Percentiles rank a stretch among this genome's conserved stretches.
These are phyloP conservation scores for Jacana jacana DNA, from an alignment of 2,113 vertebrate species.

Conservation along the genomic window DNA sequence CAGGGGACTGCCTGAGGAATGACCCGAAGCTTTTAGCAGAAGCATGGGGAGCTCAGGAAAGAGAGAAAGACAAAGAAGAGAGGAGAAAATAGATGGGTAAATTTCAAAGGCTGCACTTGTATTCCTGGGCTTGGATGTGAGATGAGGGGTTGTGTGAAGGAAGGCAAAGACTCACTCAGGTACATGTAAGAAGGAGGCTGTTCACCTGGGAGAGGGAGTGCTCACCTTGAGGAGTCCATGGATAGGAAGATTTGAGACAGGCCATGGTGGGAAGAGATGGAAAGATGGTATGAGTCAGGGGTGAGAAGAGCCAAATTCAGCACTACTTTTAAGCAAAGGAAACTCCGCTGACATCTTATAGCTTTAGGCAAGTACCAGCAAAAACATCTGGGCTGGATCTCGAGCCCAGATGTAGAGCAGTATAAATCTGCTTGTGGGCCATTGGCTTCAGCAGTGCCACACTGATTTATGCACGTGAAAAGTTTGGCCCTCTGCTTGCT, in stretches of 20 bases:
- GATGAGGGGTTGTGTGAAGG: background rate
- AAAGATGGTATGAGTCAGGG: conserved; percentile 8
- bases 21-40: background rate
- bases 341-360: conserved; percentile 25
- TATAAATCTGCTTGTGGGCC: background rate
- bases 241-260: background rate
- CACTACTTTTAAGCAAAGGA: conserved; percentile 24
- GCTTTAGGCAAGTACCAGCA: conserved; percentile 35
- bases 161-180: background rate
- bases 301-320: conserved; percentile 3
- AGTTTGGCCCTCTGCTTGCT: background rate
- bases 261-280: background rate
- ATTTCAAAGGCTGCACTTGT: background rate
- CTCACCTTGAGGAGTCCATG: background rate
- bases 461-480: background rate
- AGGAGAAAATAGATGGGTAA: background rate
- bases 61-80: background rate
- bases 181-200: background rate
- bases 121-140: background rate
- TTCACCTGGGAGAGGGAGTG: background rate
- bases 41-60: background rate
- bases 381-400: conserved; percentile 50
- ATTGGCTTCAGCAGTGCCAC: background rate
- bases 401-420: no score
- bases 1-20: background rate